Evolutionary conservation across 1,140 invertebrate genomes (phyloP).

Genomic region (Odontomachus brunneus): DNA sequence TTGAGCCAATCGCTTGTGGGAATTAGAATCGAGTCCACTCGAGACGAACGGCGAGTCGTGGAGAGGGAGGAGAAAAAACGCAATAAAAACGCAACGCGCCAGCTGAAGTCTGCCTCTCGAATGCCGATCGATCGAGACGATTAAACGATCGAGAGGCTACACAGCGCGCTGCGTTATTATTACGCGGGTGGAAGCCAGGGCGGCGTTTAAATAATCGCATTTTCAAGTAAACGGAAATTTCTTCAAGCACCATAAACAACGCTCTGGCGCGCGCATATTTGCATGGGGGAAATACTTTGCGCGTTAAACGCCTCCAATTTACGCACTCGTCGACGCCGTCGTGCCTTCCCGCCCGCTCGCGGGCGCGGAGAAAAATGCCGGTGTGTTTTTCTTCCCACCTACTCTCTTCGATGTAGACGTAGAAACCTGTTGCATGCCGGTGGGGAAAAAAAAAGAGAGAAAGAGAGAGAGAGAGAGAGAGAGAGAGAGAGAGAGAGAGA

Average conservation of each 20-base stretch:
- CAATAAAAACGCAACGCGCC: slow-evolving; percentile 62
- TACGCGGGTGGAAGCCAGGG: neutral
- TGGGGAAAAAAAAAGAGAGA: slow-evolving; percentile 53
- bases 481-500: too few species aligned
- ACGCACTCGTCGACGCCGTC: slow-evolving; percentile 4
- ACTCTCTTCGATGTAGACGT: slow-evolving; percentile 63
- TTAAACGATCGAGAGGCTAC: slow-evolving; percentile 50
- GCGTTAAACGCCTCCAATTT: slow-evolving; percentile 39
- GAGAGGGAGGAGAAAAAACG: slow-evolving; percentile 49
- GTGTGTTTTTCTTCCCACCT: slow-evolving; percentile 63
- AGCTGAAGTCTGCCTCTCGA: slow-evolving; percentile 60
- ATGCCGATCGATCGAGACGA: slow-evolving; percentile 53
- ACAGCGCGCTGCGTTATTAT: slow-evolving; percentile 47
- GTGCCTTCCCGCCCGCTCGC: slow-evolving; percentile 7
- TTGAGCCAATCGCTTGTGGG: slow-evolving; percentile 81
- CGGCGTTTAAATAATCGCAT: slow-evolving; percentile 49
- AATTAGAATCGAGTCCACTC: slow-evolving; percentile 75
- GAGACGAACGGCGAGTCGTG: slow-evolving; percentile 19
- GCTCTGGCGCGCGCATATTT: slow-evolving; percentile 20
- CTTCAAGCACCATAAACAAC: slow-evolving; percentile 19
- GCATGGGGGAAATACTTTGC: slow-evolving; percentile 30
- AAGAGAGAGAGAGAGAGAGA: too few species aligned
- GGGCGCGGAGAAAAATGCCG: slow-evolving; percentile 26
- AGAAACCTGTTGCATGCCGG: slow-evolving; percentile 70
- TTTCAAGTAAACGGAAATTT: slow-evolving; percentile 32